These are phyloP conservation scores for Hecatera dysodea DNA, from an alignment of 2,888 invertebrate species.

Conservation along the genomic window DNA sequence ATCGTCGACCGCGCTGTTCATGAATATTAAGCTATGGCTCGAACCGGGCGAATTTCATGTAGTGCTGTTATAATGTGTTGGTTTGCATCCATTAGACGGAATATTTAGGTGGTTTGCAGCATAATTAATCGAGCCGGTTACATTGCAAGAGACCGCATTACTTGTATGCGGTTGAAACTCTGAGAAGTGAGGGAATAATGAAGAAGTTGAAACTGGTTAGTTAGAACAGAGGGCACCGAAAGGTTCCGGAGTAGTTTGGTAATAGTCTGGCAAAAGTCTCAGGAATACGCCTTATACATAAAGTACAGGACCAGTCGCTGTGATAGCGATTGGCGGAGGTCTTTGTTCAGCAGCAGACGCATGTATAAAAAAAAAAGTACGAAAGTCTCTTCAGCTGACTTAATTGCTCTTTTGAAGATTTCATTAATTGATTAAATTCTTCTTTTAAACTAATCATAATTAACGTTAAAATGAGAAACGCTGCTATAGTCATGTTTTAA, in stretches of 20 bases:
- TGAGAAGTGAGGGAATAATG: not conserved
- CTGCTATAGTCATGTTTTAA: too few species aligned
- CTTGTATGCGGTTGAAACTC: not conserved
- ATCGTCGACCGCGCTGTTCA: slow-evolving; percentile 60
- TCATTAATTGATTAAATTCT: too few species aligned
- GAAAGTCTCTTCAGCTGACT: too few species aligned
- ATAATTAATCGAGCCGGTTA: not conserved
- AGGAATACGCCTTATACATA: too few species aligned
- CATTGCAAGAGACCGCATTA: too few species aligned
- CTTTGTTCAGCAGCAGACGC: too few species aligned
- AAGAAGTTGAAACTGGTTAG: not conserved
- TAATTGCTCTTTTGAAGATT: too few species aligned
- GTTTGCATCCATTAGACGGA: slow-evolving; percentile 24
- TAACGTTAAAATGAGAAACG: too few species aligned
- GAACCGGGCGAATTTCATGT: slow-evolving; percentile 56
- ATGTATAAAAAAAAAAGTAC: too few species aligned
- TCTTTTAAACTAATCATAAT: too few species aligned
- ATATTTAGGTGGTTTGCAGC: slow-evolving; percentile 16
- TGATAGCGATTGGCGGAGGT: too few species aligned
- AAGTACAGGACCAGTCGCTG: too few species aligned
- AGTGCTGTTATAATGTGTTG: slow-evolving; percentile 54
- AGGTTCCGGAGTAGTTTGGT: not conserved
- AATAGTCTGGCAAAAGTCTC: not conserved
- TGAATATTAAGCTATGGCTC: slow-evolving; percentile 65
- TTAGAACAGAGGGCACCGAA: not conserved